Base-by-base conservation (phyloP, 2,113 vertebrate genomes). In the Triplophysa rosa region DNA sequence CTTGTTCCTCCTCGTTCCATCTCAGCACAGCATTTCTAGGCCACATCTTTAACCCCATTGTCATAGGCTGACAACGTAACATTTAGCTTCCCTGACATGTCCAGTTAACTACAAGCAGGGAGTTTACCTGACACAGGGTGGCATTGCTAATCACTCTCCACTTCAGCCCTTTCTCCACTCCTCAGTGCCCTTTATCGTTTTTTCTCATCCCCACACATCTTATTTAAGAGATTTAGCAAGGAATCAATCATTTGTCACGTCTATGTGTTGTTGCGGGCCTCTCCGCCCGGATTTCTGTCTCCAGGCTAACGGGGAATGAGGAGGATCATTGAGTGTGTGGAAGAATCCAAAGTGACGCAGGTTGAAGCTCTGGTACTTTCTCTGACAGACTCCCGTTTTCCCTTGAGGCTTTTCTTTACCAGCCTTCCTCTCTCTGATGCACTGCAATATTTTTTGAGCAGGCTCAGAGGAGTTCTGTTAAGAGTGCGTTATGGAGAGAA, bases 121-220 rank as follows among this genome's bases (percentile, higher is more conserved):
- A 92, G 88, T 94, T 95, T 90, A 95, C 94, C 94, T 95, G 94
- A 94, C 91, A 90, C 89, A 92, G 93, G 91, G 90, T 94, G 94
- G 95, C 93, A 92, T 92, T 91, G 93, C 95, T 96, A 94, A 86
- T 81, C 87, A 86, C 91, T 89, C 94, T 80, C 82, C 23, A 79
- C 92, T 92, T 86, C 59, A 0, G 13, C 81, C 64, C 62, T 83
- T 83, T 90, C 85, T 78, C 77, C 86, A 78, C 77, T 79, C 83
- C 87, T 91, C 90, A 90, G 89, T 89, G 40, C 87, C 90, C 10
- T 77, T 88, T 89, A 85, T 67, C 0, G 9, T 84, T 85, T 87
- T 87, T 1, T 80, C 82, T 79, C 26, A 79, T 86, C 82, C 86
- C 80, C 80, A 84, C 85, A 91, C 85, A 89, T 91, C 93, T 94